Conservation (phyloP, 1,140 invertebrate species). For the Mesaphorura yosii region DNA sequence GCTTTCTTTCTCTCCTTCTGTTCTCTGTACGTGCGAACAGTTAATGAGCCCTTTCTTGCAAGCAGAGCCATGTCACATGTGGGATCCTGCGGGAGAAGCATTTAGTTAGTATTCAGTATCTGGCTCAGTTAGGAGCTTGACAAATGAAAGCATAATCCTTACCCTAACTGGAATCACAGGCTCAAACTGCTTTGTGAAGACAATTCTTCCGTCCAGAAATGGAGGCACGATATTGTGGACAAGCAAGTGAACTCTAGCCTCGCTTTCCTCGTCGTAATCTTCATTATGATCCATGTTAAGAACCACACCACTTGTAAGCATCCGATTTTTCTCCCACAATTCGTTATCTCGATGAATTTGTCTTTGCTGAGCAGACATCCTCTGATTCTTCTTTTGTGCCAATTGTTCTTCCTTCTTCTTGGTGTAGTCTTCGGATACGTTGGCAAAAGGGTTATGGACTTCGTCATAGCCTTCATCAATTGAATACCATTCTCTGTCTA, state of each 20-base stretch:
- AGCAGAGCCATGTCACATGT: slow-evolving; percentile 96
- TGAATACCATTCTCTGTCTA: slow-evolving; percentile 94
- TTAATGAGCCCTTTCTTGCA: slow-evolving; percentile 83
- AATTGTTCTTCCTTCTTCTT: slow-evolving; percentile 82
- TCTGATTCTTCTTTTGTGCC: slow-evolving; percentile 76
- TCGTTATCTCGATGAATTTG: slow-evolving; percentile 71
- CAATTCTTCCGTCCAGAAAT: slow-evolving; percentile 95
- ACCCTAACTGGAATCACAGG: slow-evolving; percentile 78
- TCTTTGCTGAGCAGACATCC: slow-evolving; percentile 83
- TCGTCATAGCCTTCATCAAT: slow-evolving; percentile 90
- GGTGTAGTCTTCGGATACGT: slow-evolving; percentile 79
- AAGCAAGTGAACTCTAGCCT: slow-evolving; percentile 86
- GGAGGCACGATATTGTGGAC: slow-evolving; percentile 98
- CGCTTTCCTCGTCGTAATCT: slow-evolving; percentile 82
- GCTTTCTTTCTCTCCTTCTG: slow-evolving; percentile 91
- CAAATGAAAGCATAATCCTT: slow-evolving; percentile 28
- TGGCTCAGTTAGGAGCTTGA: background rate
- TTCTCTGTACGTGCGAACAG: slow-evolving; percentile 82
- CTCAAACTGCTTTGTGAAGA: slow-evolving; percentile 98
- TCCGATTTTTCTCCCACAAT: slow-evolving; percentile 95
- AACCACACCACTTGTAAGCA: slow-evolving; percentile 92
- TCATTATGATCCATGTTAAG: slow-evolving; percentile 78
- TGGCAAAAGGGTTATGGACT: slow-evolving; percentile 81
- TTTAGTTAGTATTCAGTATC: background rate
- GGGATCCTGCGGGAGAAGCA: slow-evolving; percentile 56